Evolutionary conservation across 2,888 invertebrate species (phyloP), one percentile per base, ranked within the genome.

Genomic region (Ommatoiulus sabulosus): DNA sequence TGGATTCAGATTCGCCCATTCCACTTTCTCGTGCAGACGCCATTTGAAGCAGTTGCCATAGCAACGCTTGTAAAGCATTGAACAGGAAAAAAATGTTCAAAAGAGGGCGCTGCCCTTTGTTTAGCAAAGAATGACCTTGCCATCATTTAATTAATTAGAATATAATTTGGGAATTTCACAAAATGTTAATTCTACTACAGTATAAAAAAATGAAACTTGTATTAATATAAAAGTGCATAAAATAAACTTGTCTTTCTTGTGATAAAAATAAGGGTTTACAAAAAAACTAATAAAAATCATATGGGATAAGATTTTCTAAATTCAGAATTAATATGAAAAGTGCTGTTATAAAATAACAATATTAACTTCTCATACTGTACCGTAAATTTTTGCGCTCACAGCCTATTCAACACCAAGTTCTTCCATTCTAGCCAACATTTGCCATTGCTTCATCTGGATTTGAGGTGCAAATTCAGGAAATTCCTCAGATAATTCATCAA

Each of bases 401-500:
- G 0, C n/a, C 10, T 44, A 84, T 5, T 84, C 44, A 85, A 87
- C n/a, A 1, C n/a, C 44, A 24, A 84, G 84, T 84, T 44, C 44
- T 84, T 43, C 43, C 43, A 84, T 43, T n/a, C 84, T 3, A 35
- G 84, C 84, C 24, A 84, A 7, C 44, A 44, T 4, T n/a, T 84
- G 84, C 44, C 43, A 84, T 48, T 87, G 46, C 15, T 15, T 87
- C 20, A 7, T 44, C 17, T 44, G 12, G 2, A 87, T 35, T 48
- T 48, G 44, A 2, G 46, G 46, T n/a, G 46, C 12, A 12, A 87
- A 44, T 17, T 87, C 48, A 0, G 87, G 87, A 48, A 48, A 87
- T 20, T 87, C 87, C 35, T 87, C 46, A 0, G 48, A 12, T 44
- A 87, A 44, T 46, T 87, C n/a, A 8, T 87, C 48, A 15, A 87